Conservation (phyloP, 2,113 vertebrate species). For the Pollachius pollachius region DNA sequence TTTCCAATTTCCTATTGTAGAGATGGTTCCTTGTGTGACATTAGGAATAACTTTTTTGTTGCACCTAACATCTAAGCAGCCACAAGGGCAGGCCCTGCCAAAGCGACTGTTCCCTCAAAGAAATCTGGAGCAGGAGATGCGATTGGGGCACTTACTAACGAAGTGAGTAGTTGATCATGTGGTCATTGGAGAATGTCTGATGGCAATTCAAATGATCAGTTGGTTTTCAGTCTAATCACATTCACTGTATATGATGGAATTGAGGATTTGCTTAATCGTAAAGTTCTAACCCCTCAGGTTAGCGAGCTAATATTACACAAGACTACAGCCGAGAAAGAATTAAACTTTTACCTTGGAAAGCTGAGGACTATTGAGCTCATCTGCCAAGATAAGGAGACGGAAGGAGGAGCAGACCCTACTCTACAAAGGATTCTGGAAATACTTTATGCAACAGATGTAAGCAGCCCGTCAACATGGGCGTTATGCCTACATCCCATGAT, state of each 20-base stretch:
- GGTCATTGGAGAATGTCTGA: not conserved
- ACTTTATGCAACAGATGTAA: constrained; percentile 78
- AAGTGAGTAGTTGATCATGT: constrained; percentile 56
- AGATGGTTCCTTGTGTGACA: too few species aligned
- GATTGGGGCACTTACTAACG: constrained; percentile 76
- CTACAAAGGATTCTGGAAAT: constrained; percentile 84
- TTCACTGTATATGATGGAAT: not conserved
- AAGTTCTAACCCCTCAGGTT: not conserved
- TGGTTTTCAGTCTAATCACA: not conserved
- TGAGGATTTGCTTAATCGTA: not conserved
- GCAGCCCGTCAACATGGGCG: not conserved
- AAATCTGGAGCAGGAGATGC: constrained; percentile 66
- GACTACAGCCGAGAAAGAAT: constrained; percentile 80
- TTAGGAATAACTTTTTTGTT: too few species aligned
- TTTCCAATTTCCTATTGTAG: too few species aligned
- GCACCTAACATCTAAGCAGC: too few species aligned
- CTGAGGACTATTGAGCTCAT: constrained; percentile 85
- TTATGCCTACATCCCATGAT: not conserved
- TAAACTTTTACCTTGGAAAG: constrained; percentile 87
- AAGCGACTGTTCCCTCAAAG: constrained; percentile 60
- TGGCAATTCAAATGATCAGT: not conserved
- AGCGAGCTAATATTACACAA: not conserved
- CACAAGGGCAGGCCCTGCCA: constrained; percentile 56
- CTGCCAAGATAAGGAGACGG: constrained; percentile 84
- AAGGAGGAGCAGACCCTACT: constrained; percentile 79